Evolutionary conservation across 2,797 vertebrate species (phyloP).

Genomic region (Vultur gryphus): DNA sequence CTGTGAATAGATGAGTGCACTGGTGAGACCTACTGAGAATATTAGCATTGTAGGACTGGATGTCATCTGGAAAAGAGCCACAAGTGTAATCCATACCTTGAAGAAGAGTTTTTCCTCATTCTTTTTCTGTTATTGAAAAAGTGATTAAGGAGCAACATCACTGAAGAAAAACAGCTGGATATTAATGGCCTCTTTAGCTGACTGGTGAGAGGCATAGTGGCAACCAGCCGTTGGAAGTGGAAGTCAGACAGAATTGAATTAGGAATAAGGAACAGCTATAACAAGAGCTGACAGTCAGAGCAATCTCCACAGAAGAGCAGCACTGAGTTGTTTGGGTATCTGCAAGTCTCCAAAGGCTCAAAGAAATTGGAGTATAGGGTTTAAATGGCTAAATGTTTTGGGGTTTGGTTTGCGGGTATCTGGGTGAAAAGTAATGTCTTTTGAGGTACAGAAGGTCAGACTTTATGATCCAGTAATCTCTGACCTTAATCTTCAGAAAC

Average conservation of each 20-base stretch:
- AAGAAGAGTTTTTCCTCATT: neutral
- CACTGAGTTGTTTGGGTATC: neutral
- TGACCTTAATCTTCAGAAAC: neutral
- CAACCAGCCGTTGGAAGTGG: neutral
- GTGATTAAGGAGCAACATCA: neutral
- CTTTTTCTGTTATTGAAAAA: neutral
- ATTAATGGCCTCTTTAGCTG: neutral
- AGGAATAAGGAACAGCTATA: neutral
- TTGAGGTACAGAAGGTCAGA: neutral
- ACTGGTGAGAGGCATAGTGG: neutral
- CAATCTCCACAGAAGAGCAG: neutral
- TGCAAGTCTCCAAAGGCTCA: neutral
- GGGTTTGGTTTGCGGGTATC: accelerated
- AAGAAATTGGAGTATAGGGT: neutral
- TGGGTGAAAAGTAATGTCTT: neutral
- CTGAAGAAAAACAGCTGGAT: neutral
- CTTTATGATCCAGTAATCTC: neutral
- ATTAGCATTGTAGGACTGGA: neutral
- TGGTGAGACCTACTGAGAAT: neutral
- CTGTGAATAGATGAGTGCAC: neutral
- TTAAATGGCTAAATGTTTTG: neutral
- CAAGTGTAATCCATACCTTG: neutral
- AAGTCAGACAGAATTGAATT: neutral
- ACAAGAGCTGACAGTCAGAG: neutral
- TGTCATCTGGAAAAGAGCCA: neutral